These are phyloP conservation scores for Lordiphosa stackelbergi DNA, from an alignment of 1,140 invertebrate species.

Conservation along the genomic window DNA sequence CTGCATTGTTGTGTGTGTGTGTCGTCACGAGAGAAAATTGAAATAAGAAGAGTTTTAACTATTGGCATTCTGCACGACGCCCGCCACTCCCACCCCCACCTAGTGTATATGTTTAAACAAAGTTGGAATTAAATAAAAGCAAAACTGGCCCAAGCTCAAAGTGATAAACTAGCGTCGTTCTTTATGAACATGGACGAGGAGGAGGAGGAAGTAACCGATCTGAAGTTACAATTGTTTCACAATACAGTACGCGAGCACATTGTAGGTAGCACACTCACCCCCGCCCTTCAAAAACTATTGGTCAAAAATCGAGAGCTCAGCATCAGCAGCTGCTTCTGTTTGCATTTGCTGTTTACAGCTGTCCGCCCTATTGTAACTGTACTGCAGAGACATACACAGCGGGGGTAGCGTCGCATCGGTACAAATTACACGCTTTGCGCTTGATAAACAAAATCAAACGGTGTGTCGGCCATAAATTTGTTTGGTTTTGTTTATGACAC, in stretches of 20 bases:
- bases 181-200: constrained; percentile 75
- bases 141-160: constrained; percentile 53
- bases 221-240: constrained; percentile 92
- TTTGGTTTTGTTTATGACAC: constrained; percentile 40
- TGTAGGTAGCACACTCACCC: constrained; percentile 81
- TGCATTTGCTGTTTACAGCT: constrained; percentile 3
- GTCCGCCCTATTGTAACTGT: constrained; percentile 23
- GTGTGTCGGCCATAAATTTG: constrained; percentile 1
- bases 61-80: no score
- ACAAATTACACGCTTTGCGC: constrained; percentile 17
- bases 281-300: constrained; percentile 8
- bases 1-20: constrained; percentile 8
- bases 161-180: constrained; percentile 55
- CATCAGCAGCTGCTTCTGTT: constrained; percentile 23
- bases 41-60: constrained; percentile 22
- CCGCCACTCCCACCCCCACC: background rate
- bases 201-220: constrained; percentile 84
- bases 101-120: no score
- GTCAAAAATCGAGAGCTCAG: constrained; percentile 8
- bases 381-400: constrained; percentile 2
- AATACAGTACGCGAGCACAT: constrained; percentile 95
- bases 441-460: constrained; percentile 34
- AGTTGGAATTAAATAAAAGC: no score
- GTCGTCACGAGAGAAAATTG: no score
- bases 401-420: background rate